phyloP scores from a whole-genome alignment of 2,797 vertebrate genomes.

The Iguana delicatissima region DNA sequence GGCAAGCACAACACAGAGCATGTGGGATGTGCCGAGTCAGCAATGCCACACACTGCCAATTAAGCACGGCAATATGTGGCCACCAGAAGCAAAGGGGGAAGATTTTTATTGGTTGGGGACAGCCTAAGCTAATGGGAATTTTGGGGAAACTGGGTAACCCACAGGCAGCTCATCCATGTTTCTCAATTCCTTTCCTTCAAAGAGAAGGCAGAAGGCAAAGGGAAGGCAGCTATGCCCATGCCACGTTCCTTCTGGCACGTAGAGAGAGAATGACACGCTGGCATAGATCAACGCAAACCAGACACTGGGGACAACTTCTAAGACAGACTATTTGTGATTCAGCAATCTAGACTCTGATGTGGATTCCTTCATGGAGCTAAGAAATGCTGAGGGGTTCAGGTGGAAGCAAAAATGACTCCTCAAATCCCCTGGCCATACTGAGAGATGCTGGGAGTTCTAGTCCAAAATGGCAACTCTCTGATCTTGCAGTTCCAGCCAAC shows the following conservation, averaged over 20 bases:
- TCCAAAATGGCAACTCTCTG: no score
- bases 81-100: neutral
- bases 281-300: neutral
- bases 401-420: neutral
- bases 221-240: neutral
- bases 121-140: neutral
- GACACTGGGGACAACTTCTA: neutral
- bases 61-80: conserved; percentile 28
- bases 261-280: neutral
- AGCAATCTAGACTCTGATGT: neutral
- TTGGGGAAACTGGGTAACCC: neutral
- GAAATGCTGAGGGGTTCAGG: neutral
- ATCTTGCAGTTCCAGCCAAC: neutral
- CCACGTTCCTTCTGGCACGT: neutral
- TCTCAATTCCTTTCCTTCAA: neutral
- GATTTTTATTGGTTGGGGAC: conserved; percentile 9
- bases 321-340: neutral
- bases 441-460: no score
- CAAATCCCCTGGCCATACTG: neutral
- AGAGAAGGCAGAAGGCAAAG: neutral
- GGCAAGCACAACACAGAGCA: neutral
- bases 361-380: neutral
- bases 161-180: neutral
- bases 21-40: conserved; percentile 23
- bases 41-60: conserved; percentile 27